phyloP scores from a whole-genome alignment of 2,113 vertebrate species.

The Lepus americanus region DNA sequence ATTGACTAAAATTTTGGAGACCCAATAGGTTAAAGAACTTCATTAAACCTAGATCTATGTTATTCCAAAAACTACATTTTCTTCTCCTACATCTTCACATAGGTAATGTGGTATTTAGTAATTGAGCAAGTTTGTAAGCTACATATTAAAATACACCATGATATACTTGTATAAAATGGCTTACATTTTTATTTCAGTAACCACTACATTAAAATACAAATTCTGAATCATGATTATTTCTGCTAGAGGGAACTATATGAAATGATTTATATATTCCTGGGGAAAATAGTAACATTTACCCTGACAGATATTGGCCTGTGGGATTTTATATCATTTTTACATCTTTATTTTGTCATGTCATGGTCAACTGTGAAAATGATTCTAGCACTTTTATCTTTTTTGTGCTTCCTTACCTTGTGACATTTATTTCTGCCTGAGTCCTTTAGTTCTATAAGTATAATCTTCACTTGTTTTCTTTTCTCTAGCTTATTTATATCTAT shows the following conservation, averaged over 20 bases:
- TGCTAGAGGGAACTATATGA: background rate
- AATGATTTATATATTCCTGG: background rate
- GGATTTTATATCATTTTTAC: background rate
- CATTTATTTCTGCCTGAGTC: conserved; percentile 37
- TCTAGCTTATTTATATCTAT: conserved; percentile 7
- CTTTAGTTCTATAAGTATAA: conserved; percentile 24
- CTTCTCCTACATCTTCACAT: background rate
- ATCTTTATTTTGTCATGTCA: background rate
- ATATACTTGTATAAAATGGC: background rate
- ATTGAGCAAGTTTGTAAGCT: background rate
- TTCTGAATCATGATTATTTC: background rate
- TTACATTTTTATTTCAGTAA: conserved; percentile 50
- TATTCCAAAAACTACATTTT: conserved; percentile 12
- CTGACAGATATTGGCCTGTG: background rate
- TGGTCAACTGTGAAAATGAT: conserved; percentile 38
- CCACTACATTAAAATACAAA: conserved; percentile 36
- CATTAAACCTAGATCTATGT: background rate
- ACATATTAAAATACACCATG: background rate
- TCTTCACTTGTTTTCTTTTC: conserved; percentile 22
- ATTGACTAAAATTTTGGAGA: background rate
- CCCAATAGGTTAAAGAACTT: background rate
- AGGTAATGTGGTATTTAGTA: background rate
- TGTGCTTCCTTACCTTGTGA: conserved; percentile 25
- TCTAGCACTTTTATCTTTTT: conserved; percentile 28
- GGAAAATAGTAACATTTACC: background rate